Percentiles rank a stretch among this genome's conserved stretches.
Evolutionary conservation across 2,797 vertebrate genomes (phyloP).

Genomic region (Pipistrellus pipistrellus): DNA sequence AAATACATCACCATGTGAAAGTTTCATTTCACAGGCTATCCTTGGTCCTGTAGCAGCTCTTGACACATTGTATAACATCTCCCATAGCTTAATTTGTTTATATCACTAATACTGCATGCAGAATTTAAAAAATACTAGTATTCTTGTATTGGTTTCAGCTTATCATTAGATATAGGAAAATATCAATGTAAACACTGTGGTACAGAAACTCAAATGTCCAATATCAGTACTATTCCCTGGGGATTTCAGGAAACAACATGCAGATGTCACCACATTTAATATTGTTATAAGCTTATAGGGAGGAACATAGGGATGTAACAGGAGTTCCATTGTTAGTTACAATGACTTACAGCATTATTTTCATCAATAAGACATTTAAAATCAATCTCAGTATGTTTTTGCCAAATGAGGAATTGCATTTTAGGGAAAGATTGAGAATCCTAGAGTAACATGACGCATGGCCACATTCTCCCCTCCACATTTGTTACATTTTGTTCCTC

Average conservation of each 20-base stretch:
- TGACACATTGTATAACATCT: not conserved
- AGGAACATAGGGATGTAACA: not conserved
- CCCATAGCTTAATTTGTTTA: not conserved
- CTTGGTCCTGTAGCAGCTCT: not conserved
- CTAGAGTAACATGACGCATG: not conserved
- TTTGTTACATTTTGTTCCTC: slow-evolving; percentile 13
- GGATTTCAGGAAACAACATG: not conserved
- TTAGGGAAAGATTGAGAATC: slow-evolving; percentile 24
- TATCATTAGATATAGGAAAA: not conserved
- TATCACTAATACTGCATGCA: not conserved
- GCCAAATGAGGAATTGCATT: not conserved
- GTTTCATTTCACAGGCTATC: not conserved
- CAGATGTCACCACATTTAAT: not conserved
- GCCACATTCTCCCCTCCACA: slow-evolving; percentile 49
- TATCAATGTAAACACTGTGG: not conserved
- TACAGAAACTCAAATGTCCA: not conserved
- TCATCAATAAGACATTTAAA: slow-evolving; percentile 17
- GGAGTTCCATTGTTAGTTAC: not conserved
- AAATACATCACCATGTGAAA: not conserved
- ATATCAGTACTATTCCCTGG: not conserved
- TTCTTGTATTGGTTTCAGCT: not conserved
- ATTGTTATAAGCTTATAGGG: not conserved
- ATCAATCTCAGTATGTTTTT: not conserved
- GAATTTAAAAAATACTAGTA: not conserved
- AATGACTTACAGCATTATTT: not conserved